Evolutionary conservation across 2,113 vertebrate species (phyloP), one percentile per base, ranked within the genome.

Genomic region (Toxostoma redivivum): DNA sequence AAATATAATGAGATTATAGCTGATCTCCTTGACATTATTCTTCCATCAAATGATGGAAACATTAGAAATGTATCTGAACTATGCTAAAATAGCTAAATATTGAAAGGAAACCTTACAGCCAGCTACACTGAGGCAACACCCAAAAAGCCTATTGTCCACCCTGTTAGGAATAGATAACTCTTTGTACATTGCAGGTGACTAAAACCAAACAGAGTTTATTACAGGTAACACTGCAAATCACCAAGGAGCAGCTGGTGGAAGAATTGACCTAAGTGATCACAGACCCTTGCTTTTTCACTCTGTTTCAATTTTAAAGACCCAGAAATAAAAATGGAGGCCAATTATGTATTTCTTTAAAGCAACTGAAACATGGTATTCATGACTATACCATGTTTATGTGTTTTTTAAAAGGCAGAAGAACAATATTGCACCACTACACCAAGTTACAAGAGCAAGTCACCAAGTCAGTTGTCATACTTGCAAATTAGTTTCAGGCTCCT

Each of bases 1-100:
- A 95, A 97, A 90, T 92, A 92, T 44, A 91, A 72, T 61, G 42
- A 94, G 53, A 96, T 92, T 94, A 93, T 60, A 64, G 92, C 40
- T 84, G 80, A 86, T 94, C 82, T 95, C 40, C 76, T 84, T 88
- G 82, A 69, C 0, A 0, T 70, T 90, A 57, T 83, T 86, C 79
- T 88, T 84, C 40, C 27, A 48, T 80, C 84, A 92, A 88, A 74
- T 35, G 57, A 77, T 2, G 3, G 76, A 84, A 88, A 76, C 45
- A 53, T 83, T 83, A 77, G 56, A 78, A 84, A 72, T 77, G 27
- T 69, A 79, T 86, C 79, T 42, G 28, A 66, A 79, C 80, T 69
- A 8, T 15, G 13, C 31, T 71, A 76, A 88, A 95, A 84, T 42
- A 90, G 40, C n/a, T 44, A 45, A 93, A 78, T 60, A 48, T 35